Evolutionary conservation across 2,797 vertebrate species (phyloP).

Genomic region (Myiotriccus ornatus): DNA sequence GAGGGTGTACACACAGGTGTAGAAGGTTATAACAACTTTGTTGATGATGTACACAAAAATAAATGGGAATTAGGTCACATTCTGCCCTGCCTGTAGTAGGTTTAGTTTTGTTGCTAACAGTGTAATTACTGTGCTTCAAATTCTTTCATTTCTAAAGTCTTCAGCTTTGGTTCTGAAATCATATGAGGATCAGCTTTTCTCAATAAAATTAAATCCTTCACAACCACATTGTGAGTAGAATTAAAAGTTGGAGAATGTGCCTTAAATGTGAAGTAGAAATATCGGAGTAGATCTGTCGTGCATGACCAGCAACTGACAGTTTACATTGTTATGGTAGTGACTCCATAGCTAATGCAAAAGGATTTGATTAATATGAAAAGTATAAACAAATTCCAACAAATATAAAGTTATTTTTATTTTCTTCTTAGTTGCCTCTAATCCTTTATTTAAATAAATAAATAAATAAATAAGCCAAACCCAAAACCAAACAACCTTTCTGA

Average conservation of each 20-base stretch:
- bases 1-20: fast-evolving
- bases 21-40: neutral
- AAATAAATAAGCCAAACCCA: neutral
- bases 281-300: neutral
- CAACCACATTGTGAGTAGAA: neutral
- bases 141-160: neutral
- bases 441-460: neutral
- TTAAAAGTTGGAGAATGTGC: neutral
- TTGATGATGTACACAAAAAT: neutral
- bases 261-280: neutral
- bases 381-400: neutral
- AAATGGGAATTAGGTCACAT: neutral
- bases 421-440: neutral
- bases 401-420: neutral
- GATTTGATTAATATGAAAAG: neutral
- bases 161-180: neutral
- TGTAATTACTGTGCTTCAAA: neutral
- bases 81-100: neutral
- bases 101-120: neutral
- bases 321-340: neutral
- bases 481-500: neutral
- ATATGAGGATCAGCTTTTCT: neutral
- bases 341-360: neutral
- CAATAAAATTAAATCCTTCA: neutral
- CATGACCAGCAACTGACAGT: neutral